These are phyloP conservation scores for Drosophila willistoni DNA, from an alignment of 1,140 invertebrate genomes.

Conservation along the genomic window DNA sequence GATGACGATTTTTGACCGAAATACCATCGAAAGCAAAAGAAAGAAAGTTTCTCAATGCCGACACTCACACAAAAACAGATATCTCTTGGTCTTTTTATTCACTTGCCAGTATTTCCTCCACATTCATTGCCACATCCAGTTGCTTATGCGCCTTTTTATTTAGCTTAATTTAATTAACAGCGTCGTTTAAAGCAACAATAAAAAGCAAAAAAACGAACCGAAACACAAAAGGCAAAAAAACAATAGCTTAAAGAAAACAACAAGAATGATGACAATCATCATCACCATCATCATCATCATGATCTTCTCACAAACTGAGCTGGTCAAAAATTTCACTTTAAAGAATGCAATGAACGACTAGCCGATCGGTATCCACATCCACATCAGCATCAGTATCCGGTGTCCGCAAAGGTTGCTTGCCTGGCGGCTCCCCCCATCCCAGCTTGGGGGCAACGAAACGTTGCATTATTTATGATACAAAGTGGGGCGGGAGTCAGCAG, in stretches of 20 bases:
- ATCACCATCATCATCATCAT: constrained; percentile 43
- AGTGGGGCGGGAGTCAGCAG: constrained; percentile 54
- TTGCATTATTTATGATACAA: constrained; percentile 76
- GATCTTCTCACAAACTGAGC: neutral
- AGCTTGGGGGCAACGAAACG: constrained; percentile 27
- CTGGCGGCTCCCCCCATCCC: neutral
- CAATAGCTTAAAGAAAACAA: constrained; percentile 22
- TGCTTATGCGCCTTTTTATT: constrained; percentile 70
- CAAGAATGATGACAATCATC: constrained; percentile 12
- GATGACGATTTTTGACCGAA: constrained; percentile 65
- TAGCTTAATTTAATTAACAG: constrained; percentile 78
- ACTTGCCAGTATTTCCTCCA: constrained; percentile 49
- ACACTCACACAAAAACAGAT: neutral
- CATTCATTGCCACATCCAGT: constrained; percentile 62
- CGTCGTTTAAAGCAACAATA: constrained; percentile 64
- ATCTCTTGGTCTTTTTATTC: constrained; percentile 40
- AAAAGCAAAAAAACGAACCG: constrained; percentile 27
- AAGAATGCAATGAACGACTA: constrained; percentile 68
- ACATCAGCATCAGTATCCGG: constrained; percentile 33
- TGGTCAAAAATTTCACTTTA: constrained; percentile 69
- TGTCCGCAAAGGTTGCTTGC: constrained; percentile 38
- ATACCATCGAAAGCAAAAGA: constrained; percentile 79
- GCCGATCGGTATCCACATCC: constrained; percentile 42
- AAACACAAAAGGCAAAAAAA: constrained; percentile 30
- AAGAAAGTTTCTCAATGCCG: constrained; percentile 72